These are phyloP conservation scores for Ashinkailepas kermadecensis DNA, from an alignment of 2,888 invertebrate genomes.

Conservation along the genomic window DNA sequence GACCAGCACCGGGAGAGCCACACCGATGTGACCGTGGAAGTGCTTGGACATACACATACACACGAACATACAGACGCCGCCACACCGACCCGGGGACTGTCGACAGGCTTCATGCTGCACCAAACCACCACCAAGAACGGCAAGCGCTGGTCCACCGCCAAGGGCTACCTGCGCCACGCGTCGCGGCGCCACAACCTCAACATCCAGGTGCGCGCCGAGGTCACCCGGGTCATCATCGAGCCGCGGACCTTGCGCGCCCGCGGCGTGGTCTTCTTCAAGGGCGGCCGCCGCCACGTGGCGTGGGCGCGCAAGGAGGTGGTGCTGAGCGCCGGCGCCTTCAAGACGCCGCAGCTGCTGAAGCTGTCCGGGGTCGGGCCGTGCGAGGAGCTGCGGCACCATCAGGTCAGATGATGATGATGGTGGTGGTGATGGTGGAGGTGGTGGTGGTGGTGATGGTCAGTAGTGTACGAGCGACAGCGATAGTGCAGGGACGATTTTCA, in stretches of 20 bases:
- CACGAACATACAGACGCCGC: no score
- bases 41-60: no score
- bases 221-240: slow-evolving; percentile 51
- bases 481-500: no score
- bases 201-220: slow-evolving; percentile 50
- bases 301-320: slow-evolving; percentile 51
- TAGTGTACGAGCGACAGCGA: no score
- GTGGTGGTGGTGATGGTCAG: no score
- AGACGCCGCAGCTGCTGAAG: slow-evolving; percentile 45
- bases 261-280: slow-evolving; percentile 33
- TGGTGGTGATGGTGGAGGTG: no score
- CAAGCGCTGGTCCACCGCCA: slow-evolving; percentile 35
- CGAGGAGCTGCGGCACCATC: not conserved
- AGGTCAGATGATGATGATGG: not conserved
- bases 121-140: slow-evolving; percentile 34
- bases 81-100: no score
- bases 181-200: slow-evolving; percentile 51
- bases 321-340: slow-evolving; percentile 37
- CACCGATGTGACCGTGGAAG: no score
- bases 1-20: no score
- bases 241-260: slow-evolving; percentile 43
- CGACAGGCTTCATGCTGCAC: slow-evolving; percentile 11
- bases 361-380: slow-evolving; percentile 52
- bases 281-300: slow-evolving; percentile 40
- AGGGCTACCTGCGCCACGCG: slow-evolving; percentile 48